These are phyloP conservation scores for Perdita meconis DNA, from an alignment of 2,888 invertebrate genomes.

Conservation along the genomic window DNA sequence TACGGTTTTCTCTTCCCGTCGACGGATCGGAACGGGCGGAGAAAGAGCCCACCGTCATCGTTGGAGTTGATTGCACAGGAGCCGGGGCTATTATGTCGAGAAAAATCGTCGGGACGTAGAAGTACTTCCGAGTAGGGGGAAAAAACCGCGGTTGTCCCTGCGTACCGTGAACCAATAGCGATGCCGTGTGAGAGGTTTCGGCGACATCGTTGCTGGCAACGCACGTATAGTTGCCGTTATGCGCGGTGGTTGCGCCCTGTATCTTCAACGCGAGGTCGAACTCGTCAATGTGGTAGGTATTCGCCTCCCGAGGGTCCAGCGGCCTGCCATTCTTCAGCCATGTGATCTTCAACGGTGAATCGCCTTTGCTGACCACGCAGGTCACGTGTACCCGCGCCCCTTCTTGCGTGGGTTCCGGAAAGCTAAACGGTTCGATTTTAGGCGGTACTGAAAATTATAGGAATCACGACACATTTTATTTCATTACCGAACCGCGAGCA, in stretches of 20 bases:
- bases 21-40: not conserved
- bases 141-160: slow-evolving; percentile 37
- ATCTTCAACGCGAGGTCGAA: slow-evolving; percentile 84
- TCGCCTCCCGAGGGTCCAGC: slow-evolving; percentile 82
- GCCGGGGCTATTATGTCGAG: slow-evolving; percentile 7
- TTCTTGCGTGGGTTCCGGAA: slow-evolving; percentile 84
- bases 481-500: slow-evolving; percentile 39
- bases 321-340: slow-evolving; percentile 86
- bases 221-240: slow-evolving; percentile 86
- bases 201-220: slow-evolving; percentile 85
- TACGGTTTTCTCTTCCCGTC: not conserved
- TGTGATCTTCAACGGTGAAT: slow-evolving; percentile 85
- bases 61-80: not conserved
- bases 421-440: slow-evolving; percentile 85
- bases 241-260: slow-evolving; percentile 84
- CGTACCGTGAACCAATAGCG: slow-evolving; percentile 85
- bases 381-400: slow-evolving; percentile 85
- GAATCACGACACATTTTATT: slow-evolving; percentile 68
- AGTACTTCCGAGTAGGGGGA: not conserved
- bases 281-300: slow-evolving; percentile 80
- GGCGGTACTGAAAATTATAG: slow-evolving; percentile 85
- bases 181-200: slow-evolving; percentile 83
- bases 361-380: slow-evolving; percentile 85
- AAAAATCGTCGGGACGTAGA: not conserved
- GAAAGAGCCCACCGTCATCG: slow-evolving; percentile 13